A percentile compares a stretch with the other conserved stretches of the same genome.
Conservation (phyloP, 2,888 invertebrate species). For the Palloptera scutellata region DNA sequence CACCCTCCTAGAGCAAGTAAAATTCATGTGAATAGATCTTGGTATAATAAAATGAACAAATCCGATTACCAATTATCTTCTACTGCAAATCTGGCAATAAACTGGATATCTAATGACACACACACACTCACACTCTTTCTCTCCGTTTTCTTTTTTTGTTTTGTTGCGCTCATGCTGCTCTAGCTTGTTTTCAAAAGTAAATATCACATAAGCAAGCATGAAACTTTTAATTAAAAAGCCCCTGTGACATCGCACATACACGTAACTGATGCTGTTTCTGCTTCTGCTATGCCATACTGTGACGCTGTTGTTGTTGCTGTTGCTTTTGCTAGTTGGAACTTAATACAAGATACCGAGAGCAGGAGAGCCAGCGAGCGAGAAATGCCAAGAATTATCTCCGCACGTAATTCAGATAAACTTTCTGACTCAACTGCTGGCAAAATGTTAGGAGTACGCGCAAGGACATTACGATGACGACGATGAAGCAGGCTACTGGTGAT, state of each 20-base stretch:
- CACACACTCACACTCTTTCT: no score
- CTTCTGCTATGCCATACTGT: background rate
- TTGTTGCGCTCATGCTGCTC: no score
- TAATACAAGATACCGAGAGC: background rate
- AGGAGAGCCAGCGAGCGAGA: background rate
- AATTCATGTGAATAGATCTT: no score
- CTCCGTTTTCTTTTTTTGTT: no score
- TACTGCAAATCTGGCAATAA: background rate
- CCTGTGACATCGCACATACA: slow-evolving; percentile 40
- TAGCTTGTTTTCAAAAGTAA: slow-evolving; percentile 40
- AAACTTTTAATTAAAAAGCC: slow-evolving; percentile 58
- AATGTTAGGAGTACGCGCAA: background rate
- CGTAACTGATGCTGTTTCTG: background rate
- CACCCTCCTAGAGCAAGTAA: no score
- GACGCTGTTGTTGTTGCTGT: background rate
- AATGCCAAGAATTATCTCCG: slow-evolving; percentile 20
- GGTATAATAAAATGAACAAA: no score
- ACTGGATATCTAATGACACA: slow-evolving; percentile 1
- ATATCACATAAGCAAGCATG: slow-evolving; percentile 53
- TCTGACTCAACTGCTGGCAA: slow-evolving; percentile 9
- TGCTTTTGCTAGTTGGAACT: background rate
- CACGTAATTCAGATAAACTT: slow-evolving; percentile 29
- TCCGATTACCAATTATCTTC: background rate
- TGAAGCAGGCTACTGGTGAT: no score
- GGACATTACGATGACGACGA: background rate